A percentile compares a stretch with the other conserved stretches of the same genome.
These are phyloP conservation scores for Alcedo quadribrachys DNA, from an alignment of 2,797 vertebrate genomes.

Conservation along the genomic window DNA sequence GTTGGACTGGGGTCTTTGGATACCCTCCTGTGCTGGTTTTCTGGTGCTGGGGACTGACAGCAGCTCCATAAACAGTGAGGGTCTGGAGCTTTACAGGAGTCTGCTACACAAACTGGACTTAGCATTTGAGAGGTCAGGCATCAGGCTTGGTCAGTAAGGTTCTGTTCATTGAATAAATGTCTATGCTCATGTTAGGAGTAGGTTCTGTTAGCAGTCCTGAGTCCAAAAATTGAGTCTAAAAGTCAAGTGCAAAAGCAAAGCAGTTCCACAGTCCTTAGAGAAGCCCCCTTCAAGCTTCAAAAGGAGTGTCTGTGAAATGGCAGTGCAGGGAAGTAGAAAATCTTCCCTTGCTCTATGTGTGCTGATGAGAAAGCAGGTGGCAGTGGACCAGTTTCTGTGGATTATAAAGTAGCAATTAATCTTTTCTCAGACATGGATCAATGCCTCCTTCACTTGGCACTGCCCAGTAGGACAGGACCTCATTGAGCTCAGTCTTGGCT, in stretches of 20 bases:
- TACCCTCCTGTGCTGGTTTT: fast-evolving
- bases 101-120: neutral
- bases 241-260: neutral
- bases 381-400: neutral
- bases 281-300: neutral
- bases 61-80: fast-evolving
- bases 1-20: neutral
- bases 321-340: neutral
- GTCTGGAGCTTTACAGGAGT: neutral
- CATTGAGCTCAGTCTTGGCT: fast-evolving
- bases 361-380: conserved; percentile 37
- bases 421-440: conserved; percentile 21
- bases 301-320: neutral
- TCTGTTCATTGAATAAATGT: neutral
- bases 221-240: neutral
- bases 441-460: neutral
- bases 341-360: neutral
- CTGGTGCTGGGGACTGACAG: neutral
- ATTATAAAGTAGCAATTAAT: conserved; percentile 54
- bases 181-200: neutral
- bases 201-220: neutral
- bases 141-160: fast-evolving
- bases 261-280: neutral
- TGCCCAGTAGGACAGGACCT: neutral
- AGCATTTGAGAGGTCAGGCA: fast-evolving